phyloP scores from a whole-genome alignment of 1,140 invertebrate genomes.

The Maniola jurtina region DNA sequence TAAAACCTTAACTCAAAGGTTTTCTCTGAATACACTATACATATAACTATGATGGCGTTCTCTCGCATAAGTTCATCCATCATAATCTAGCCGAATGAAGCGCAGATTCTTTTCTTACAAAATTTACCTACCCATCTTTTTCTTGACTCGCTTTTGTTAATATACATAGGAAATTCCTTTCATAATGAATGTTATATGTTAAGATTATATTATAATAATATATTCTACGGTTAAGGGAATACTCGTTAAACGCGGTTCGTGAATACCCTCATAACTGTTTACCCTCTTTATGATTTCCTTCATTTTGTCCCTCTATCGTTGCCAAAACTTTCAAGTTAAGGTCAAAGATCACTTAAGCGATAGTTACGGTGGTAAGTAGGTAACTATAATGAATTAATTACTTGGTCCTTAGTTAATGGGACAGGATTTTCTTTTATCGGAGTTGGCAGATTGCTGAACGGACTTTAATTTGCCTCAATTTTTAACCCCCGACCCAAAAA shows the following conservation, averaged over 20 bases:
- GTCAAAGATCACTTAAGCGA: not conserved
- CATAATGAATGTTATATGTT: conserved; percentile 17
- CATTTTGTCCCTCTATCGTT: not conserved
- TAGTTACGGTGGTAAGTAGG: too few relatives aligned
- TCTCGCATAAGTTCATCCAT: conserved; percentile 18
- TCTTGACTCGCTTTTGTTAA: conserved; percentile 16
- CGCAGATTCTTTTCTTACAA: conserved; percentile 14
- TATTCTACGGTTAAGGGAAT: not conserved
- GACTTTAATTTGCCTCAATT: too few relatives aligned
- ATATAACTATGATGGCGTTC: not conserved
- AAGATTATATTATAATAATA: not conserved
- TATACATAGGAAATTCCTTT: conserved; percentile 19
- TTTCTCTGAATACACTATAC: too few relatives aligned
- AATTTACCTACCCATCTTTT: conserved; percentile 15
- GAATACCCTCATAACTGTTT: conserved; percentile 7
- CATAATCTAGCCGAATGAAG: conserved; percentile 23
- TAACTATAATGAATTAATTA: not conserved
- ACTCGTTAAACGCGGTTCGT: conserved; percentile 1
- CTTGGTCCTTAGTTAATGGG: not conserved
- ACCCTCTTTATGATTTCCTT: conserved; percentile 13
- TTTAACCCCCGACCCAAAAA: too few relatives aligned
- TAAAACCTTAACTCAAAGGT: too few relatives aligned
- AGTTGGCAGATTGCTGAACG: too few relatives aligned
- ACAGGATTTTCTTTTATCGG: not conserved
- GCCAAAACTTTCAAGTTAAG: not conserved